Base-by-base conservation (phyloP, 2,113 vertebrate genomes). In the Anolis sagrei region DNA sequence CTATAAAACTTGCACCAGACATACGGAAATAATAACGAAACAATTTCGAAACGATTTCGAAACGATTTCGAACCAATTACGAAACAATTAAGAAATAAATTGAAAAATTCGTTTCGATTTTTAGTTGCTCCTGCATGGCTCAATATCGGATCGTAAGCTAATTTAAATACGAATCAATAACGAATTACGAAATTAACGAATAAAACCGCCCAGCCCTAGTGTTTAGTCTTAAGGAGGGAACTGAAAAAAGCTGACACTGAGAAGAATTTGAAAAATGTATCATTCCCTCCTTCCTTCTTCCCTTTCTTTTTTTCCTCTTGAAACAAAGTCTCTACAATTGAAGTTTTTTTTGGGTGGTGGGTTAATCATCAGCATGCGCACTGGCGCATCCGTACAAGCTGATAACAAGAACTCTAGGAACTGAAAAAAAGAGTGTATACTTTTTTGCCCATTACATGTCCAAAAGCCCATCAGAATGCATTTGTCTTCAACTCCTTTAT, bases 381-480 rank as follows among this genome's bases (percentile, higher is more conserved):
- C 48, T 32, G 69, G 83, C 89, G 44, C 87, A 16, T 82, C 86
- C 86, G 62, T 83, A 78, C 68, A 78, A 27, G 58, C 39, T 48
- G 23, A 73, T 49, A 64, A 62, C 51, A 73, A 23, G n/a, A 48
- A 29, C 8, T 4, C 69, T 13, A 0, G 2, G 1, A 78, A 83
- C 89, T 1, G 1, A 1, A 78, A 83, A 90, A 0, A 18, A 74
- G 86, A 75, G 95, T 96, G 93, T 97, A 95, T 95, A 96, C 93
- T 96, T 96, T 95, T 96, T 97, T 93, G 95, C 97, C 97, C 95
- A 92, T 97, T 95, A 95, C 96, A 95, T 95, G 95, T 95, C 94
- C 96, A 97, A 97, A 86, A 97, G 96, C 98, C 97, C 97, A 98
- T 98, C 98, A 98, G 97, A 98, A 97, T 97, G 97, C 96, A 94